A percentile compares a stretch with the other conserved stretches of the same genome.
Conservation (phyloP, 1,140 invertebrate genomes). For the Ostrea denselamellosa region DNA sequence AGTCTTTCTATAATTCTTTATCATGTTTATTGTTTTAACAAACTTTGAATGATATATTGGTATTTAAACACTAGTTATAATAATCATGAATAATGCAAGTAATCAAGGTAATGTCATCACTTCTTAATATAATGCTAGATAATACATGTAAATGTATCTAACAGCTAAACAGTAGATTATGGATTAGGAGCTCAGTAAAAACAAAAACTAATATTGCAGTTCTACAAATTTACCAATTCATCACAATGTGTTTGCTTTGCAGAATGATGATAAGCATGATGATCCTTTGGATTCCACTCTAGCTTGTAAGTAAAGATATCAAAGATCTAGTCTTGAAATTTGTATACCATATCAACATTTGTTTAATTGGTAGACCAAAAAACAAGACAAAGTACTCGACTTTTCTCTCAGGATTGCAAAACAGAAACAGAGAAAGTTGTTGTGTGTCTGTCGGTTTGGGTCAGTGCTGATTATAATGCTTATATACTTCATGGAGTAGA, state of each 20-base stretch:
- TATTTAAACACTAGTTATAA: no score
- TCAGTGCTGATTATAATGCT: neutral
- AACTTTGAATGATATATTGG: no score
- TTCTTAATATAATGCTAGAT: no score
- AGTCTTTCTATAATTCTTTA: no score
- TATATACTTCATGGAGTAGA: neutral
- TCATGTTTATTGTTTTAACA: no score
- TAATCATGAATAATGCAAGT: no score
- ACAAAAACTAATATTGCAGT: no score
- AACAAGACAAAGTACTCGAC: neutral
- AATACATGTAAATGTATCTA: no score
- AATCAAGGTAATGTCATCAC: no score
- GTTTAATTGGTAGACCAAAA: neutral
- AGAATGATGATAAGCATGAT: conserved; percentile 52
- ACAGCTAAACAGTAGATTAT: no score
- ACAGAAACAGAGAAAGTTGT: neutral
- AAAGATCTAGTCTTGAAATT: neutral
- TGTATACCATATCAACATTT: neutral
- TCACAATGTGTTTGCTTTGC: conserved; percentile 39
- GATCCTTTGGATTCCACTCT: conserved; percentile 81
- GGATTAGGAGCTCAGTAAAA: no score
- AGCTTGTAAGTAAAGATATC: conserved; percentile 61
- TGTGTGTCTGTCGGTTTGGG: neutral
- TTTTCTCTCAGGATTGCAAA: neutral
- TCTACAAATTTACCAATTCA: neutral